Percentiles rank a stretch among this genome's conserved stretches.
These are phyloP conservation scores for Rhogogaster chlorosoma DNA, from an alignment of 2,888 invertebrate species.

Conservation along the genomic window DNA sequence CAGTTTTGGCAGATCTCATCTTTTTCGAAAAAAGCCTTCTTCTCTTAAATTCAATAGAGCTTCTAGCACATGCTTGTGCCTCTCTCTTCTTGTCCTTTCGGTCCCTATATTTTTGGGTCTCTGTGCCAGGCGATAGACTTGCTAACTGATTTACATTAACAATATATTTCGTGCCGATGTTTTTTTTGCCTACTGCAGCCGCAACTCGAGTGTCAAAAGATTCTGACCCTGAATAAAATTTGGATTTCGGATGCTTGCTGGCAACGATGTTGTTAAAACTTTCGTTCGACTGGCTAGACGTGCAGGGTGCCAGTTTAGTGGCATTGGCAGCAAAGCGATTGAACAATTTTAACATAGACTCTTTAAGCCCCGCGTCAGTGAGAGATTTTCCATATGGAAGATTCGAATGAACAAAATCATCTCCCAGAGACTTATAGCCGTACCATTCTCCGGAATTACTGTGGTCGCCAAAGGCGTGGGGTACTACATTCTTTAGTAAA, in stretches of 20 bases:
- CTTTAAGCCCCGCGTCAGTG: slow-evolving; percentile 6
- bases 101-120: slow-evolving; percentile 49
- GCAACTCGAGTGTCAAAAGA: slow-evolving; percentile 53
- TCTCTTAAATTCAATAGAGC: slow-evolving; percentile 47
- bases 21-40: slow-evolving; percentile 50
- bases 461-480: slow-evolving; percentile 54
- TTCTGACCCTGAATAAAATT: slow-evolving; percentile 55
- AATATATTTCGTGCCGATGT: slow-evolving; percentile 51
- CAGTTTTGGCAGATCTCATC: slow-evolving; percentile 34
- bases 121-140: slow-evolving; percentile 52
- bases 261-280: slow-evolving; percentile 54
- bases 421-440: not conserved
- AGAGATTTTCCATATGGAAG: slow-evolving; percentile 51
- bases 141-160: slow-evolving; percentile 40
- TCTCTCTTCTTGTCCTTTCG: slow-evolving; percentile 45
- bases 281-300: slow-evolving; percentile 58
- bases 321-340: slow-evolving; percentile 44
- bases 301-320: slow-evolving; percentile 49
- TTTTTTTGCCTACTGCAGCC: slow-evolving; percentile 53
- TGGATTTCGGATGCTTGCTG: slow-evolving; percentile 57
- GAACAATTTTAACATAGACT: slow-evolving; percentile 48
- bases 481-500: slow-evolving; percentile 52
- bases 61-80: slow-evolving; percentile 20
- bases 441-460: slow-evolving; percentile 50
- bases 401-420: slow-evolving; percentile 16